Base-by-base conservation (phyloP, 2,888 invertebrate genomes). In the Oscheius sp. region DNA sequence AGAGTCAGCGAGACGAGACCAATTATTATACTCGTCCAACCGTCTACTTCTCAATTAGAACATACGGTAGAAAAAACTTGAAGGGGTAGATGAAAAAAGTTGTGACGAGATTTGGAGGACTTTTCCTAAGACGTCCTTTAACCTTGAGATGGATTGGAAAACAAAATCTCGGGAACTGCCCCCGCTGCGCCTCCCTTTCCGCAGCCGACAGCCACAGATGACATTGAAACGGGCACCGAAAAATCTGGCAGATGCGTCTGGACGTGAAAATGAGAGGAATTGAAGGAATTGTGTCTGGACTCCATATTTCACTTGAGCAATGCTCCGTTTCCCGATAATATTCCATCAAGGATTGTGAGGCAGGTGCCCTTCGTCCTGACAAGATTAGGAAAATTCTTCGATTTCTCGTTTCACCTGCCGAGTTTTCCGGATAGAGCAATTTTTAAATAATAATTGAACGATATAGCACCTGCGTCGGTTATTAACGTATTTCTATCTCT, bases 91-190 rank as follows among this genome's bases (percentile, higher is more conserved):
- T 41, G n/a, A n/a, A 28, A 50, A 50, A 50, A 20, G 50, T 50
- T 20, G 22, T 6, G 49, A 5, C 49, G 17, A 45, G 47, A 12
- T 20, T 47, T 26, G 2, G 32, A 32, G 17, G 22, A 36, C 36
- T 54, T 54, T 54, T 54, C 54, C 54, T 20, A 54, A 54, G 36
- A 36, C 54, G 54, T 54, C 54, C 54, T 54, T 54, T 54, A 54
- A 54, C 54, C 54, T 54, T 54, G 54, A 54, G 20, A 32, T 36
- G 54, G 54, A 54, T 54, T 54, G 54, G 54, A 54, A 54, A 54
- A 54, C 54, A 54, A 54, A 54, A 54, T 54, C 54, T 54, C 54
- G 54, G 54, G 54, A 54, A 54, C 54, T 54, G 54, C 54, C 50
- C 33, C 54, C 54, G 33, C 33, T 22, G 20, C 54, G 30, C 54